A percentile compares a stretch with the other conserved stretches of the same genome.
Conservation (phyloP, 2,113 vertebrate genomes). For the Leptocoma aspasia region DNA sequence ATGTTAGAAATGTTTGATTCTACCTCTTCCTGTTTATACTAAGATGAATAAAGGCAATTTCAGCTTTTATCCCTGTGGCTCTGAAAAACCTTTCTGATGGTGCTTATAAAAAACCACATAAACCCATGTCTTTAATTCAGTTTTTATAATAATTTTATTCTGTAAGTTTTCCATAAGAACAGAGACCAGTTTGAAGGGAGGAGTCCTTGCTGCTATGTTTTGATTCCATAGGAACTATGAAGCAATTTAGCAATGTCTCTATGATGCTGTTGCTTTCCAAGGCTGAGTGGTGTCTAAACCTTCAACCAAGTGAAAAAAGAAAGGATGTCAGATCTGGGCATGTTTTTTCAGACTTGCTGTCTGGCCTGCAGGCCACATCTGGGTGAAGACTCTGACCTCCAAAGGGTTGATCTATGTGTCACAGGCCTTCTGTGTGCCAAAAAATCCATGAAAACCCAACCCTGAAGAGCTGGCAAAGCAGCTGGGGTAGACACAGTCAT, state of each 20-base stretch:
- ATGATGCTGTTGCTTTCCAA: neutral
- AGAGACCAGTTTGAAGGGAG: neutral
- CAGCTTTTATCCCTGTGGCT: neutral
- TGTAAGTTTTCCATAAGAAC: neutral
- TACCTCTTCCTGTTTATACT: slow-evolving; percentile 4
- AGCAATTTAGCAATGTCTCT: neutral
- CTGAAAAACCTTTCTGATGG: neutral
- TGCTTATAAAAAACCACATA: neutral
- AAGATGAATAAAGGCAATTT: slow-evolving; percentile 14
- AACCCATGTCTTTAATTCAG: neutral
- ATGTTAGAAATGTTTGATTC: neutral
- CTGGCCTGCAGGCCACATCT: neutral
- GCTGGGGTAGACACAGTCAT: neutral
- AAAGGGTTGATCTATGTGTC: accelerated
- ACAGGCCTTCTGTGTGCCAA: neutral
- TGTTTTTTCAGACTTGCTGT: neutral
- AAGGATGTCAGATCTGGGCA: neutral
- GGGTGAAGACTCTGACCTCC: neutral
- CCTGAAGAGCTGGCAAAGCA: neutral
- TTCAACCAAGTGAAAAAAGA: neutral
- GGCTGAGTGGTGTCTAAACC: neutral
- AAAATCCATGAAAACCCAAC: neutral
- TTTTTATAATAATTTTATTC: neutral
- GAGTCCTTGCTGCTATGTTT: neutral
- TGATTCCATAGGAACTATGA: neutral